Conservation (phyloP, 2,888 invertebrate genomes). For the Morinoia aosen region DNA sequence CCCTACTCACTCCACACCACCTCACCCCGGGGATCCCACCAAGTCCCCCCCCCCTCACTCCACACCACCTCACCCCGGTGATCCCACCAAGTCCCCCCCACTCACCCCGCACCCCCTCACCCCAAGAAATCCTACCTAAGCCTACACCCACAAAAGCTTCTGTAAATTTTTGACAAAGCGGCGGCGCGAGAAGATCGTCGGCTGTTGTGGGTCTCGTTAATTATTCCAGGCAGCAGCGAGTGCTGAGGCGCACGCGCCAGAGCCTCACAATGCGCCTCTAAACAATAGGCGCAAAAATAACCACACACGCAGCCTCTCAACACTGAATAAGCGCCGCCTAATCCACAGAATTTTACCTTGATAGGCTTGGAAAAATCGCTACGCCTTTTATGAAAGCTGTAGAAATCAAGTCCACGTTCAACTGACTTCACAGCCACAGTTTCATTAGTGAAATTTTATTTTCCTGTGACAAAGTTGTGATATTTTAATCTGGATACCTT, state of each 20-base stretch:
- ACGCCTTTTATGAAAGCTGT: neutral
- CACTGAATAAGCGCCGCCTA: constrained; percentile 12
- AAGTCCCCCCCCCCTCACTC: neutral
- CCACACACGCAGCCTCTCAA: neutral
- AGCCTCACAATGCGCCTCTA: neutral
- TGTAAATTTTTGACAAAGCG: constrained; percentile 22
- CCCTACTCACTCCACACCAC: too few species aligned
- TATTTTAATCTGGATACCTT: neutral
- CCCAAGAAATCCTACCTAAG: neutral
- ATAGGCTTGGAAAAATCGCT: neutral
- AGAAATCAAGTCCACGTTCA: neutral
- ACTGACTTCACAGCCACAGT: neutral
- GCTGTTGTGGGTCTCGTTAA: neutral
- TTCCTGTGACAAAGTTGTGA: neutral
- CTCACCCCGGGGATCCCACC: too few species aligned
- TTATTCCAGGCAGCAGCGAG: constrained; percentile 5
- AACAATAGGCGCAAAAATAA: constrained; percentile 32
- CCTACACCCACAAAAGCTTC: constrained; percentile 6
- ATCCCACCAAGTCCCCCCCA: neutral
- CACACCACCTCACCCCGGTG: neutral
- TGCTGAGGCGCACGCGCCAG: neutral
- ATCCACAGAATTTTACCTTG: neutral
- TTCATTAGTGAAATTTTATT: neutral
- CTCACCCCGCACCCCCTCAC: neutral
- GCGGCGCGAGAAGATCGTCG: constrained; percentile 15